These are phyloP conservation scores for Centrocercus urophasianus DNA, from an alignment of 2,113 vertebrate genomes.

Conservation along the genomic window DNA sequence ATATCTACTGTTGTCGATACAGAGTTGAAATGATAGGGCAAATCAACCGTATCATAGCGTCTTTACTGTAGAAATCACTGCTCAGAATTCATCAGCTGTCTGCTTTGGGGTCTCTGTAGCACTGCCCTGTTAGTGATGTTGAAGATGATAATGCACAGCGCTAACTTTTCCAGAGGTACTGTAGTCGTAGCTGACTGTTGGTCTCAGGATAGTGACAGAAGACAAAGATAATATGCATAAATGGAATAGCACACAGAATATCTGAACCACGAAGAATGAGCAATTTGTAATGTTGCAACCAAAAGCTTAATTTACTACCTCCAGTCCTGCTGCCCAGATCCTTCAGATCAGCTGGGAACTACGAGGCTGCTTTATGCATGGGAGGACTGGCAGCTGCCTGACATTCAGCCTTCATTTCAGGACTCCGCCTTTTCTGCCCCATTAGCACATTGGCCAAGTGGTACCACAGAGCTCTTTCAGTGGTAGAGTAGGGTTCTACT, in stretches of 20 bases:
- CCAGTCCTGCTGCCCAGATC: not conserved
- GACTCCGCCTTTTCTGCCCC: not conserved
- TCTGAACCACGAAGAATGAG: not conserved
- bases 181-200: not conserved
- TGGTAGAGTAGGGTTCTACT: not conserved
- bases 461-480: not conserved
- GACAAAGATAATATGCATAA: not conserved
- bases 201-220: not conserved
- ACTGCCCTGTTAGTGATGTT: accelerated
- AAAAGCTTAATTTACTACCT: not conserved
- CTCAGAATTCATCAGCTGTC: not conserved
- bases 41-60: not conserved
- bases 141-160: not conserved
- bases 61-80: not conserved
- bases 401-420: not conserved
- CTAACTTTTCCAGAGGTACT: not conserved
- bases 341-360: not conserved
- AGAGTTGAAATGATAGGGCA: not conserved
- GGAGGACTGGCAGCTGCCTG: not conserved
- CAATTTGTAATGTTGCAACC: not conserved
- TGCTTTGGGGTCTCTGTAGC: accelerated
- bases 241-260: not conserved
- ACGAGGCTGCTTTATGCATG: accelerated
- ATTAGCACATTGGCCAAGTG: not conserved
- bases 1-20: not conserved